Evolutionary conservation across 2,888 invertebrate genomes (phyloP), one percentile per base, ranked within the genome.

Genomic region (Toxonevra muliebris): DNA sequence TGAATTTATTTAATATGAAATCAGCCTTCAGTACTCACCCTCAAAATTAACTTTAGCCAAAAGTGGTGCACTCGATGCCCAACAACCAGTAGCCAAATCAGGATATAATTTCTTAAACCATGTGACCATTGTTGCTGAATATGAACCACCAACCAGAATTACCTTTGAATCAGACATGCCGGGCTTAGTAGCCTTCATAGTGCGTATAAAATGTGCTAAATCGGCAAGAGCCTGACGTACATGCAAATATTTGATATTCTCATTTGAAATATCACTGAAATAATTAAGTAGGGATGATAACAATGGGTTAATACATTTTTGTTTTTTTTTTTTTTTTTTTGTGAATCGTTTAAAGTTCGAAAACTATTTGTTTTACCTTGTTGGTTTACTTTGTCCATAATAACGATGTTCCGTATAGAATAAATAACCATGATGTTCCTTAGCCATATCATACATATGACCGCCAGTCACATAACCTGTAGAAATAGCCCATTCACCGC

Each of bases 331-430:
- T n/a, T n/a, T n/a, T n/a, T n/a, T n/a, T n/a, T n/a, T n/a, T n/a
- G n/a, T n/a, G n/a, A n/a, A n/a, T n/a, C n/a, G n/a, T n/a, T n/a
- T n/a, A n/a, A n/a, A n/a, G n/a, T n/a, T n/a, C n/a, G n/a, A n/a
- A n/a, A n/a, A 3, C 30, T 1, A 43, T 20, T 9, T 48, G 2
- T 17, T 88, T 87, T 82, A 94, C 93, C 77, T 76, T 17, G 90
- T 89, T 0, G 94, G 94, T 69, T 87, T 87, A 72, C 92, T 93
- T 65, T 88, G 77, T 1, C 95, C 95, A 78, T 95, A 95, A 81
- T 89, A 95, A 74, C 95, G 87, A 82, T 95, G 95, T 79, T 95
- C 95, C 0, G 93, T 89, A 74, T 91, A 90, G 79, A 92, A 91
- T 76, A 93, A 85, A 5, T 89, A 88, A 0, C 91, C 94, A 1